Base-by-base conservation (phyloP, 2,797 vertebrate species). In the Coccyzus lansbergi region DNA sequence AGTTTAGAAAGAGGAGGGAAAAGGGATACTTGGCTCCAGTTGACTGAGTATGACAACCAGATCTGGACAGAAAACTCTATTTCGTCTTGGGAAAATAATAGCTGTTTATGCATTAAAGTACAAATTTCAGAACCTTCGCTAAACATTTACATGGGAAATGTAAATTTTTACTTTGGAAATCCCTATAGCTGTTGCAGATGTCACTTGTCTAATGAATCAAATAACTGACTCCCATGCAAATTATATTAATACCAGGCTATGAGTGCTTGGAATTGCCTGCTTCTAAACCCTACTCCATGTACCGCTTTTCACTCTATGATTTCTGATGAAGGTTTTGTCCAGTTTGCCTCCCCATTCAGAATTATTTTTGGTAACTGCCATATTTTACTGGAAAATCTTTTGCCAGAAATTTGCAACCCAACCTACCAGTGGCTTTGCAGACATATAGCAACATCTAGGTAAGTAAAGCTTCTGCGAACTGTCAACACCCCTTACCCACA, bases 401-500 rank as follows among this genome's bases (percentile, higher is more conserved):
- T 60, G 26, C 78, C 33, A 29, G 62, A 38, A 84, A 36, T 68
- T 59, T 0, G 0, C 49, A 80, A 55, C 33, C 36, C 31, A 62
- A 33, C 38, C 75, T 53, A 22, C 28, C 34, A 44, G 49, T 76
- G 79, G 15, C 38, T 79, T 83, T 75, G 63, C 42, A 79, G 64
- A 29, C 25, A 20, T 7, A 11, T 4, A 59, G 72, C 59, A 91
- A 40, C 28, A 49, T 75, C 49, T 90, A 77, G 80, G 70, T 75
- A 53, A 70, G 77, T 33, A 48, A 83, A 88, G 60, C 74, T 51
- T 33, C 64, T 72, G 64, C 0, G 14, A 93, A 51, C 69, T 77
- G 62, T 77, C 83, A 92, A 74, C 83, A 82, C 65, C 52, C 75
- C 48, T 90, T 86, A 77, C 83, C 83, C 75, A 72, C 62, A 11